Conservation (phyloP, 2,113 vertebrate species). For the Irena cyanogastra region DNA sequence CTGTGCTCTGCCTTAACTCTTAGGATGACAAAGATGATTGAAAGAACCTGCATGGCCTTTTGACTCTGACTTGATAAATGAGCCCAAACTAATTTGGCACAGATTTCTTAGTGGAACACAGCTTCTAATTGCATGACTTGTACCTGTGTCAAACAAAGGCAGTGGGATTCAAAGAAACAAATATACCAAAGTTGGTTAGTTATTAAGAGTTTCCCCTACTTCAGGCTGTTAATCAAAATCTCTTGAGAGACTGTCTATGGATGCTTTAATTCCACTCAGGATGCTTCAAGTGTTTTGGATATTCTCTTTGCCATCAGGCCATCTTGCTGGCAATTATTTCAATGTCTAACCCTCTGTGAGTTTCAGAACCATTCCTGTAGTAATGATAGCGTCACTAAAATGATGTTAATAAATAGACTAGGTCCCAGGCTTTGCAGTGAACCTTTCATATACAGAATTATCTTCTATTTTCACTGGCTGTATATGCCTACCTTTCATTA, state of each 20-base stretch:
- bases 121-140: neutral
- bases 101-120: neutral
- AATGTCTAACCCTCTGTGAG: neutral
- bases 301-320: neutral
- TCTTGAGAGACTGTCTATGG: neutral
- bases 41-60: neutral
- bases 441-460: neutral
- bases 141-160: neutral
- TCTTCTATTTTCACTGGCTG: neutral
- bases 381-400: neutral
- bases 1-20: neutral
- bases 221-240: neutral
- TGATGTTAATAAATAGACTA: neutral
- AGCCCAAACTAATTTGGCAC: neutral
- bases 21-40: neutral
- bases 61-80: neutral
- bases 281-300: neutral
- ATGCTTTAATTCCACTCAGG: neutral
- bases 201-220: neutral
- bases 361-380: neutral
- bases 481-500: neutral
- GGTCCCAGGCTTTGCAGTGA: neutral
- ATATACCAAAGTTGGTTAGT: neutral
- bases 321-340: neutral
- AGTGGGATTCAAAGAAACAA: slow-evolving; percentile 4